Percentiles rank a stretch among this genome's conserved stretches.
Conservation (phyloP, 1,140 invertebrate species). For the Holotrichia oblita region DNA sequence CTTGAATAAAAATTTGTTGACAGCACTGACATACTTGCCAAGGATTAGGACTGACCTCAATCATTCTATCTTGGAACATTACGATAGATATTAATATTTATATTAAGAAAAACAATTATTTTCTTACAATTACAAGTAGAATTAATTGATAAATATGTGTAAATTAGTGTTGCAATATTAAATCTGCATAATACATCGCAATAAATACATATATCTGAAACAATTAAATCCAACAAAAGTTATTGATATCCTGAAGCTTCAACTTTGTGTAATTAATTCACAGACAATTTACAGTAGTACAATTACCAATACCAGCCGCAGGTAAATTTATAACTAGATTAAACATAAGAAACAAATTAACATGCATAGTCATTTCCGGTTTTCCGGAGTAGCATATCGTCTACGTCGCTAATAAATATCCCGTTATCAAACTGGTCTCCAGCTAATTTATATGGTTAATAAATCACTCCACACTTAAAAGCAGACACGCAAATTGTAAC, state of each 20-base stretch:
- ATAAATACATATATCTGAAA: neutral
- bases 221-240: neutral
- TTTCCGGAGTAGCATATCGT: conserved; percentile 11
- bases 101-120: too few species aligned
- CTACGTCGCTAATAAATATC: conserved; percentile 23
- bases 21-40: too few species aligned
- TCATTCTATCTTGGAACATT: too few species aligned
- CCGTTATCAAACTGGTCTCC: neutral
- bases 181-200: neutral
- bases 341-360: conserved; percentile 28
- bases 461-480: conserved; percentile 5
- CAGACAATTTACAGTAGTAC: neutral
- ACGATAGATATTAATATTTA: too few species aligned
- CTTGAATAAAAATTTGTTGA: too few species aligned
- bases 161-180: too few species aligned
- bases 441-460: conserved; percentile 28
- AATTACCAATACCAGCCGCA: conserved; percentile 9
- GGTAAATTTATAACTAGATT: neutral
- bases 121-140: too few species aligned
- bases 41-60: too few species aligned
- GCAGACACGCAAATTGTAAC: conserved; percentile 28
- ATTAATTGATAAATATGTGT: too few species aligned
- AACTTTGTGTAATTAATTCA: neutral
- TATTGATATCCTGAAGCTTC: neutral
- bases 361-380: conserved; percentile 23